Base-by-base conservation (phyloP, 1,140 invertebrate genomes). In the Drosophila oshimai region DNA sequence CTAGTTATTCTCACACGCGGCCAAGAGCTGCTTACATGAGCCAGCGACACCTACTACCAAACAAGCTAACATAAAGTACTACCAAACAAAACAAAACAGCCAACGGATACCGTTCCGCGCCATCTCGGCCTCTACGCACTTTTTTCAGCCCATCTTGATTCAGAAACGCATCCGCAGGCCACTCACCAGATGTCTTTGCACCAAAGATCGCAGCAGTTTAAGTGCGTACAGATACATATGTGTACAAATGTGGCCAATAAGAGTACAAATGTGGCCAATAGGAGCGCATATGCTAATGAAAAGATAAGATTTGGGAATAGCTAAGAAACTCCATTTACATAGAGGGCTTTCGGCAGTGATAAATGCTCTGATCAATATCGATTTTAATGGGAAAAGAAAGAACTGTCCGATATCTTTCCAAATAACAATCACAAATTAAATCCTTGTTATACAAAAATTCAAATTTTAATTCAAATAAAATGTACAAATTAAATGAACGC, bases 131-230 rank as follows among this genome's bases (percentile, higher is more conserved):
- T 77, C 62, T 87, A 87, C 81, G 81, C 81, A 87, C 81, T 87
- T 87, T 49, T 53, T 49, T 4, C 33, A 39, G 60, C 34, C 73
- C 79, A 87, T 87, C 81, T 87, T 87, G 81, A 87, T 87, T 65
- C 73, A 81, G 81, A 87, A 87, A 87, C 81, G 83, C 81, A 77
- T 74, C 81, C 83, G 29, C 72, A 20, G 77, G 81, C n/a, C n/a
- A n/a, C n/a, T n/a, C 78, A 46, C 2, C 68, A 33, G 39, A 22
- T 37, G 36, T 39, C 44, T 26, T 15, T 28, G 39, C 42, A 17
- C 53, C 45, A 13, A 26, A 47, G 61, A 67, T 67, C 28, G 24
- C 62, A 34, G 31, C 46, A 41, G 26, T 41, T 39, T 58, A 58
- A 28, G 37, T 65, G 42, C 60, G 65, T 47, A 70, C 41, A 54